phyloP scores from a whole-genome alignment of 2,797 vertebrate genomes.

The Borostomias antarcticus region DNA sequence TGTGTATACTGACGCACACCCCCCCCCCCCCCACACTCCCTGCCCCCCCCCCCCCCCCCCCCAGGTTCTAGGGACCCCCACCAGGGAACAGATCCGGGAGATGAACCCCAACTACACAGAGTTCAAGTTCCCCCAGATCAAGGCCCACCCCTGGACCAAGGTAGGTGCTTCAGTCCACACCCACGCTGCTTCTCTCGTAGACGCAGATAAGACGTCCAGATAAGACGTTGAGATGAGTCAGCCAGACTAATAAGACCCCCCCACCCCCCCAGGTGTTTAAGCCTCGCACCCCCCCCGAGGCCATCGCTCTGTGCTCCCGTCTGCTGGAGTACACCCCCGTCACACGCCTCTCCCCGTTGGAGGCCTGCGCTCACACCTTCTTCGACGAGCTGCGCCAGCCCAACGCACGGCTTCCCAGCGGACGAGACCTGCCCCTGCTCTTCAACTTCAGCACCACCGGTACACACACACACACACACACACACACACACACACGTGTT shows the following conservation, averaged over 20 bases:
- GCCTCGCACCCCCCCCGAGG: constrained; percentile 85
- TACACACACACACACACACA: background rate
- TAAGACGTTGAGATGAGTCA: too few relatives aligned
- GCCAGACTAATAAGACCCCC: background rate
- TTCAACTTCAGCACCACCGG: constrained; percentile 89
- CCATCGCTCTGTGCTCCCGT: constrained; percentile 85
- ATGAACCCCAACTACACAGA: constrained; percentile 93
- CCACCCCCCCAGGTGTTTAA: constrained; percentile 81
- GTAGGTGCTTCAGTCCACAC: constrained; percentile 26
- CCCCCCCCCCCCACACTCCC: too few relatives aligned
- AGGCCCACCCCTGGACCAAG: constrained; percentile 60
- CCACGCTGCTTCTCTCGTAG: background rate
- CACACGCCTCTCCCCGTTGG: constrained; percentile 83
- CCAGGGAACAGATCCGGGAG: constrained; percentile 91
- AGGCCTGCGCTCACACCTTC: constrained; percentile 88
- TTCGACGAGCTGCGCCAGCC: constrained; percentile 87
- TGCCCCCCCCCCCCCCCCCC: background rate
- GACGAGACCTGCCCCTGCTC: constrained; percentile 84
- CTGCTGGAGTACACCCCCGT: constrained; percentile 89
- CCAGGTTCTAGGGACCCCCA: constrained; percentile 76
- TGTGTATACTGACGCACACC: background rate
- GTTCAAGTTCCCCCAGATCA: constrained; percentile 91
- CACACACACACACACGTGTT: background rate
- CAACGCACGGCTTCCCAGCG: constrained; percentile 82
- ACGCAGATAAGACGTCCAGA: too few relatives aligned